Percentiles rank a stretch among this genome's conserved stretches.
Conservation (phyloP, 2,797 vertebrate species). For the Lagorchestes hirsutus region DNA sequence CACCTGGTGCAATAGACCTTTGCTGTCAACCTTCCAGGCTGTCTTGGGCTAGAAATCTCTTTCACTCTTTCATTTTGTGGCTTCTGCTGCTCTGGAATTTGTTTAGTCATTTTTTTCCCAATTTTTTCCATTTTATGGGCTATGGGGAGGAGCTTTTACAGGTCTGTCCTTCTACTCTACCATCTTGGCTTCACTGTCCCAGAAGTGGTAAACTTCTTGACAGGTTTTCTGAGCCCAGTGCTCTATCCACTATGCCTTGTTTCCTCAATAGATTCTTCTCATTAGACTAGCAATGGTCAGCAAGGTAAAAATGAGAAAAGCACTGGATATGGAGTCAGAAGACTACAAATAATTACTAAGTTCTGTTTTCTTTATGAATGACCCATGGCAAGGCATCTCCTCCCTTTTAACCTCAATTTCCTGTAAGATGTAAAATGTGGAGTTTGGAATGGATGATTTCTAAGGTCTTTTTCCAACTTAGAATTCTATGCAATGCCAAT, state of each 20-base stretch:
- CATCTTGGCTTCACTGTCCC: no score
- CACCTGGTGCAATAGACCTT: no score
- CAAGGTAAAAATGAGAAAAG: not conserved
- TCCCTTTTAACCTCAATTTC: not conserved
- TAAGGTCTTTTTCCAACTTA: not conserved
- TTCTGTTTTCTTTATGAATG: not conserved
- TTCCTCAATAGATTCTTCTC: not conserved
- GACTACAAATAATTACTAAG: not conserved
- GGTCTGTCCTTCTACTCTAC: no score
- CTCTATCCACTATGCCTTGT: not conserved
- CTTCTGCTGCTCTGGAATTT: no score
- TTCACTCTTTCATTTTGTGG: no score
- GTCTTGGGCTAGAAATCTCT: no score
- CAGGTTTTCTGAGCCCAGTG: not conserved
- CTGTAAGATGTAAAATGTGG: not conserved
- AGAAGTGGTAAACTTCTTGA: not conserved
- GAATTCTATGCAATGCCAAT: constrained; percentile 1
- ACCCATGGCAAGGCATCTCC: not conserved
- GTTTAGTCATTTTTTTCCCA: no score
- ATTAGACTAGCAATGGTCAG: not conserved
- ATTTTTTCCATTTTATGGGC: no score
- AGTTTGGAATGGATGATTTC: not conserved
- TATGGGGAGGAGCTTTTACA: no score
- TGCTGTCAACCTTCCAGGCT: no score
- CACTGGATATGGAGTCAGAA: not conserved